Conservation (phyloP, 1,140 invertebrate genomes). For the Magallana ariakensis region DNA sequence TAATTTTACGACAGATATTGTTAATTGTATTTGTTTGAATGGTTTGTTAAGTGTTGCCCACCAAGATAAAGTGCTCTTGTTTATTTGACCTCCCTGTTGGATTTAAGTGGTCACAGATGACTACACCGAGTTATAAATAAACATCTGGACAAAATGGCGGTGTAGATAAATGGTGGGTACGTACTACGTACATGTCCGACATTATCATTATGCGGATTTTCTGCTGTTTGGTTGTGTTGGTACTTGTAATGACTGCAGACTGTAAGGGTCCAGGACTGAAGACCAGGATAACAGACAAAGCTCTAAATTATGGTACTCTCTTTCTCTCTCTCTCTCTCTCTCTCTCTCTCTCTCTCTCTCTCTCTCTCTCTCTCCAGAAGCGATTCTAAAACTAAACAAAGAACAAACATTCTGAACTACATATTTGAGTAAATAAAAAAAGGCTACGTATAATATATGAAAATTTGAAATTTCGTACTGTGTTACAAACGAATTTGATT, state of each 20-base stretch:
- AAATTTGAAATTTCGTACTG: no score
- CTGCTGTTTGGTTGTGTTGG: neutral
- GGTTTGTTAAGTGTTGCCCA: no score
- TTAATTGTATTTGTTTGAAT: no score
- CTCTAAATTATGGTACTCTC: constrained; percentile 16
- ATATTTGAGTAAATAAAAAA: no score
- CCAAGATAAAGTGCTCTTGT: no score
- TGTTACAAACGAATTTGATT: no score
- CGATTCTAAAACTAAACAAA: no score
- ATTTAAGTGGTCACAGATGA: constrained; percentile 16
- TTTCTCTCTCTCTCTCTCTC: neutral
- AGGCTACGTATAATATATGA: no score
- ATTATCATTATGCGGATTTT: neutral
- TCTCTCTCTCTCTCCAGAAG: no score
- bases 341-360: neutral
- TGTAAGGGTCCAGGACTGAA: neutral
- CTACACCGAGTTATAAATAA: neutral
- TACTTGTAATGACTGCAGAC: neutral
- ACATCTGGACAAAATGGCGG: neutral
- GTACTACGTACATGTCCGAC: neutral
- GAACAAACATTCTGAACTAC: no score
- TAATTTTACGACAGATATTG: no score
- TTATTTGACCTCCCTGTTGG: no score
- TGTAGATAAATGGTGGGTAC: neutral
- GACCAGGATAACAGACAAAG: constrained; percentile 3